Conservation (phyloP, 2,113 vertebrate species). For the Chamaetylas fuelleborni region DNA sequence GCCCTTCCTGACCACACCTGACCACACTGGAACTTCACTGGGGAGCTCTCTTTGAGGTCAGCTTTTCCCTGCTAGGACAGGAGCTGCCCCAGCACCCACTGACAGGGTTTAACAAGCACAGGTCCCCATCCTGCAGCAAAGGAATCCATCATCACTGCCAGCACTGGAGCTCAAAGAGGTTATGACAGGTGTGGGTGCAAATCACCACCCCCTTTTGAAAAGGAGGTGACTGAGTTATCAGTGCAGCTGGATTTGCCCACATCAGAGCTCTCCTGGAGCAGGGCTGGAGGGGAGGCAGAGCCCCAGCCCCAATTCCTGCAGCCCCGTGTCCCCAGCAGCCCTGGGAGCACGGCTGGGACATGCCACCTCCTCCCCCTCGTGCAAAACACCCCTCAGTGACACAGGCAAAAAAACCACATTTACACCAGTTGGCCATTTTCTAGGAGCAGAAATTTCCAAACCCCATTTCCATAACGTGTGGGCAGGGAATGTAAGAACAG, state of each 20-base stretch:
- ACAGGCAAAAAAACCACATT: neutral
- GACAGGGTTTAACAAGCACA: fast-evolving
- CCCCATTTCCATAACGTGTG: neutral
- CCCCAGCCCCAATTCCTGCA: neutral
- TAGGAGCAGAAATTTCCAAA: neutral
- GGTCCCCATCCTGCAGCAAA: neutral
- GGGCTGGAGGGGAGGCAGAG: neutral
- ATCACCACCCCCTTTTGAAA: neutral
- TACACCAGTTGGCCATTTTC: neutral
- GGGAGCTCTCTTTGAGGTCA: neutral
- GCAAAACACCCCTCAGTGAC: neutral
- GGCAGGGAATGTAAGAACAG: neutral
- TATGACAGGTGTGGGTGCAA: neutral
- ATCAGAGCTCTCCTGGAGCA: neutral
- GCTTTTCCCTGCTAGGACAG: fast-evolving
- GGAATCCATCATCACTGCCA: neutral
- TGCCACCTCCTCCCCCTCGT: neutral
- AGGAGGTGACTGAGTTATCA: neutral
- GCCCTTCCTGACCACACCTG: neutral
- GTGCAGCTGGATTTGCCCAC: fast-evolving
- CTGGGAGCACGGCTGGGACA: neutral
- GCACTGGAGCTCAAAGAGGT: neutral
- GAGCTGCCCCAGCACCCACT: neutral
- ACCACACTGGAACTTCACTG: fast-evolving
- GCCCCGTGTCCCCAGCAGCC: fast-evolving